These are phyloP conservation scores for Rhincodon typus DNA, from an alignment of 2,797 vertebrate species.

Conservation along the genomic window DNA sequence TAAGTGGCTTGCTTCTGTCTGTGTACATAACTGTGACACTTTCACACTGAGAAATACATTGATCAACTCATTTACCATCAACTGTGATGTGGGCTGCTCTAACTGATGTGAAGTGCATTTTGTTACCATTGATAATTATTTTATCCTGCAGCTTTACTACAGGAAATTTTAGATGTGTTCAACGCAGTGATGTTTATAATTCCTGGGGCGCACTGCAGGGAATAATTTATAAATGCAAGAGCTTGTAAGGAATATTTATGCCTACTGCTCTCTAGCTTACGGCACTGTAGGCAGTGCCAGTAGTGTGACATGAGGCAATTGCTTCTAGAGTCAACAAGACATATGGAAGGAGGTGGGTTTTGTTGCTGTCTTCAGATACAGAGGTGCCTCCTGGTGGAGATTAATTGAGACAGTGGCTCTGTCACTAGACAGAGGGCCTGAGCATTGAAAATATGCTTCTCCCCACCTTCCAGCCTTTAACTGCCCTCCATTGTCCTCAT, in stretches of 20 bases:
- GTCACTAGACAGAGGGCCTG: neutral
- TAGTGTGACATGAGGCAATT: neutral
- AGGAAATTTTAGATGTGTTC: neutral
- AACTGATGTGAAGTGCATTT: neutral
- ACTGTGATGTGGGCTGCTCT: neutral
- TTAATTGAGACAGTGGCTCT: neutral
- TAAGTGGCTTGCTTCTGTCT: neutral
- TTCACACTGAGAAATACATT: neutral
- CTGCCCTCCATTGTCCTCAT: neutral
- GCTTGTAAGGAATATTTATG: neutral
- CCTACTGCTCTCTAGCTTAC: neutral
- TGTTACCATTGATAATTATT: neutral
- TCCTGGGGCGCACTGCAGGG: neutral
- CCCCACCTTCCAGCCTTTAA: neutral
- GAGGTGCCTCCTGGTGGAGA: neutral
- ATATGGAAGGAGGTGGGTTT: neutral
- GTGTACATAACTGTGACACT: neutral
- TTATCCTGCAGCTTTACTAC: neutral
- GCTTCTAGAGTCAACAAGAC: neutral
- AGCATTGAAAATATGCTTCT: too few relatives aligned
- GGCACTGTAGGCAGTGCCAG: neutral
- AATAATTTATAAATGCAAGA: neutral
- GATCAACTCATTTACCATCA: neutral
- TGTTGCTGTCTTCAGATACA: neutral
- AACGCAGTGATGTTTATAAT: neutral